These are phyloP conservation scores for Pseudoips prasinana DNA, from an alignment of 2,888 invertebrate genomes.

Conservation along the genomic window DNA sequence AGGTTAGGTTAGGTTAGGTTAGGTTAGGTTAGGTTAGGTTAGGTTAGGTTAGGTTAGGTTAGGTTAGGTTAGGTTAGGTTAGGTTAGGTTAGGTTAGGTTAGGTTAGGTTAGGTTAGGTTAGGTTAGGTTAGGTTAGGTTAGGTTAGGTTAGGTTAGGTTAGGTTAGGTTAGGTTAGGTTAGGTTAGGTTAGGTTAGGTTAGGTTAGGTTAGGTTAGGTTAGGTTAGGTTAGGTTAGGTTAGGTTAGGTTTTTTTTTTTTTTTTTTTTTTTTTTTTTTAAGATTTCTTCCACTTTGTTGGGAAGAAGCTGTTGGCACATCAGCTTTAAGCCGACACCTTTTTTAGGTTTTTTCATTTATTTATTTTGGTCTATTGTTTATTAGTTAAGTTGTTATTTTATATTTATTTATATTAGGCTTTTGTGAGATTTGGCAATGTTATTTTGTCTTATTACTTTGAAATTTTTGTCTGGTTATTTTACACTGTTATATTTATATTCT, in stretches of 20 bases:
- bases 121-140: constrained; percentile 10
- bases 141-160: constrained; percentile 11
- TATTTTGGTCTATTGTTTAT: too few relatives aligned
- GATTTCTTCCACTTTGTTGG: too few relatives aligned
- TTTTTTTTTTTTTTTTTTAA: background rate
- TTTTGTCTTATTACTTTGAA: too few relatives aligned
- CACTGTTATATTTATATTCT: too few relatives aligned
- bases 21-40: constrained; percentile 3
- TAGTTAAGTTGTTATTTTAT: too few relatives aligned
- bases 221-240: constrained; percentile 12
- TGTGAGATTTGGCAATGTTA: too few relatives aligned
- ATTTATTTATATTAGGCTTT: too few relatives aligned
- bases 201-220: constrained; percentile 15
- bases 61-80: constrained; percentile 3
- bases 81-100: constrained; percentile 5
- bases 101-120: constrained; percentile 16
- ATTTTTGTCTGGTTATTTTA: too few relatives aligned
- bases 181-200: constrained; percentile 18
- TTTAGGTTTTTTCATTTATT: too few relatives aligned
- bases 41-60: constrained; percentile 3
- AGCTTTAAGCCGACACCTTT: too few relatives aligned
- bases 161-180: constrained; percentile 16
- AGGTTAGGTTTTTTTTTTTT: constrained; percentile 12
- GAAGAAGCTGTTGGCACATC: too few relatives aligned
- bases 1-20: constrained; percentile 3